Conservation (phyloP, 2,797 vertebrate genomes). For the Menidia menidia region DNA sequence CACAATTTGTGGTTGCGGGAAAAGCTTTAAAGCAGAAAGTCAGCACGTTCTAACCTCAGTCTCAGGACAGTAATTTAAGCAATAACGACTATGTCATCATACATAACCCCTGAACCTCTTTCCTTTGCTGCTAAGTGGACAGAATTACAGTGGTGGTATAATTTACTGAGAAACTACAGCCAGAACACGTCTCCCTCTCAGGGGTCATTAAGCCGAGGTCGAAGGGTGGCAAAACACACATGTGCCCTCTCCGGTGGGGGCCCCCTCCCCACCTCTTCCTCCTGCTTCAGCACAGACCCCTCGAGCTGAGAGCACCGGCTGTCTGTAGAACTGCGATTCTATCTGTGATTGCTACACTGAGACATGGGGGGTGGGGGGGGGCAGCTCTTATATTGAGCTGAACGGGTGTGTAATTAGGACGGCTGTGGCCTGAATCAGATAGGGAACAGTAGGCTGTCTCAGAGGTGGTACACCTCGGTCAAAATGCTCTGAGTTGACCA, state of each 20-base stretch:
- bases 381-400: slow-evolving; percentile 81
- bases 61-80: slow-evolving; percentile 62
- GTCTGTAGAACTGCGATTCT: slow-evolving; percentile 70
- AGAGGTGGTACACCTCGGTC: slow-evolving; percentile 46
- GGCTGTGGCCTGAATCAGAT: slow-evolving; percentile 57
- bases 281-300: slow-evolving; percentile 26
- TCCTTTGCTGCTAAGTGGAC: slow-evolving; percentile 72
- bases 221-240: slow-evolving; percentile 80
- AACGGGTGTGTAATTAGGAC: slow-evolving; percentile 83
- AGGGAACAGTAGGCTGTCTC: slow-evolving; percentile 66
- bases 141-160: slow-evolving; percentile 66
- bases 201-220: slow-evolving; percentile 76
- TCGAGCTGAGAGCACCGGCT: slow-evolving; percentile 51
- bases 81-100: slow-evolving; percentile 67
- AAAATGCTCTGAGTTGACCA: slow-evolving; percentile 46
- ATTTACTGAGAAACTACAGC: slow-evolving; percentile 67
- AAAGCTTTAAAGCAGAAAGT: slow-evolving; percentile 13
- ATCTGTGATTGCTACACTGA: slow-evolving; percentile 80
- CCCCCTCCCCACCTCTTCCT: slow-evolving; percentile 45
- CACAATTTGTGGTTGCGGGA: slow-evolving; percentile 18
- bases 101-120: slow-evolving; percentile 69
- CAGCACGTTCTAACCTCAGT: slow-evolving; percentile 34
- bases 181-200: slow-evolving; percentile 73
- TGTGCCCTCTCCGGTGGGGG: slow-evolving; percentile 63
- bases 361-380: slow-evolving; percentile 71